These are phyloP conservation scores for Sarcophaga caerulescens DNA, from an alignment of 2,888 invertebrate genomes.

Conservation along the genomic window DNA sequence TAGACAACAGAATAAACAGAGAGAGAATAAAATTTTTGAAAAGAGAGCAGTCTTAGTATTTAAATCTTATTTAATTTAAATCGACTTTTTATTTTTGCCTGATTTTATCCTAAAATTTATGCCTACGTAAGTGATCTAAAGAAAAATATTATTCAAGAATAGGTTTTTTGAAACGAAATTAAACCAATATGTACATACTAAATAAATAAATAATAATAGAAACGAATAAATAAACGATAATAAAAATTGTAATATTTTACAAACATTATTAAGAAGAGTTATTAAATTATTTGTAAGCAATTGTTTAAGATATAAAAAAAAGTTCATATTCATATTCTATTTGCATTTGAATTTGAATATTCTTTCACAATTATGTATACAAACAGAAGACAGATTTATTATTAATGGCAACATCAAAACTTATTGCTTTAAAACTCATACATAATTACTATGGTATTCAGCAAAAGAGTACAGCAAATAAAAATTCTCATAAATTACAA, in stretches of 20 bases:
- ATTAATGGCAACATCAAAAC: neutral
- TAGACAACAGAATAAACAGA: no score
- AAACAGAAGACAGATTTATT: neutral
- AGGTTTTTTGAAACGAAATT: neutral
- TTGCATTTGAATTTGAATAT: no score
- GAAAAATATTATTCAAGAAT: slow-evolving; percentile 14
- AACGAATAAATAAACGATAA: neutral
- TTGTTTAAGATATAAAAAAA: no score
- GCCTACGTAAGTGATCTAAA: no score
- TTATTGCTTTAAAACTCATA: slow-evolving; percentile 33
- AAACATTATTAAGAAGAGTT: no score
- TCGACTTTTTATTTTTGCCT: no score
- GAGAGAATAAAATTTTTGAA: no score
- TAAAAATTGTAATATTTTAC: neutral
- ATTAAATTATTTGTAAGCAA: no score
- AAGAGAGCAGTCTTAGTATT: no score
- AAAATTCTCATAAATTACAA: neutral
- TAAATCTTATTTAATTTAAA: no score
- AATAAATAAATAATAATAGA: neutral
- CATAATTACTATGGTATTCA: slow-evolving; percentile 15
- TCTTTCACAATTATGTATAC: neutral
- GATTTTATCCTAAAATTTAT: no score
- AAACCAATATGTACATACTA: neutral
- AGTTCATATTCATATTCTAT: no score
- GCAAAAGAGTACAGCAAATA: neutral